Conservation (phyloP, 2,797 vertebrate species). For the Gymnocypris eckloni region DNA sequence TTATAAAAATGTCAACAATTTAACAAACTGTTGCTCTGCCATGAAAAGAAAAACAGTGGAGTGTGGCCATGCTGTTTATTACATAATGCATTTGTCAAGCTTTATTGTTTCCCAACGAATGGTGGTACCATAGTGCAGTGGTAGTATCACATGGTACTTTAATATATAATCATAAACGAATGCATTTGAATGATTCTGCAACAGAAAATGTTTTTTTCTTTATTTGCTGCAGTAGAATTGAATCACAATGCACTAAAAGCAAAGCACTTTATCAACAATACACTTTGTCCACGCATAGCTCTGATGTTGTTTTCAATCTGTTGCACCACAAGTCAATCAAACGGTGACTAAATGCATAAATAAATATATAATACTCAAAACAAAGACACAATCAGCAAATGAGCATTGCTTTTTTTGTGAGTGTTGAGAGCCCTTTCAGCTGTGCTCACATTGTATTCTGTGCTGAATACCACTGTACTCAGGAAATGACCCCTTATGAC, state of each 20-base stretch:
- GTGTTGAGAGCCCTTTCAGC: constrained; percentile 56
- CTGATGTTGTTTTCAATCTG: neutral
- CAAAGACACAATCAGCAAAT: constrained; percentile 57
- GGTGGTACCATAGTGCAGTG: neutral
- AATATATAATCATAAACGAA: neutral
- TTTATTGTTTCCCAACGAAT: neutral
- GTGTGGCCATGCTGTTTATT: neutral
- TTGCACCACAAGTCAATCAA: neutral
- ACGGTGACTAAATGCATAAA: constrained; percentile 1
- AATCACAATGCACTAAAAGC: neutral
- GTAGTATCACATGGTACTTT: neutral
- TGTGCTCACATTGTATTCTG: constrained; percentile 57
- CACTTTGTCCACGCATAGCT: neutral
- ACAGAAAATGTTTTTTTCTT: neutral
- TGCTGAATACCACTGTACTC: constrained; percentile 61
- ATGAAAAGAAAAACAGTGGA: neutral
- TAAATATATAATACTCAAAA: constrained; percentile 43
- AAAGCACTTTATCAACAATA: neutral
- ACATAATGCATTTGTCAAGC: neutral
- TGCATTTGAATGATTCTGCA: neutral
- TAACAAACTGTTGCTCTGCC: neutral
- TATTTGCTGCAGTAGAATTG: neutral
- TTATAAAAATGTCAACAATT: neutral
- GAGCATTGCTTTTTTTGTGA: constrained; percentile 55
- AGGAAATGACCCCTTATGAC: constrained; percentile 64